Evolutionary conservation across 2,113 vertebrate species (phyloP), one percentile per base, ranked within the genome.

Genomic region (Patagioenas fasciata): DNA sequence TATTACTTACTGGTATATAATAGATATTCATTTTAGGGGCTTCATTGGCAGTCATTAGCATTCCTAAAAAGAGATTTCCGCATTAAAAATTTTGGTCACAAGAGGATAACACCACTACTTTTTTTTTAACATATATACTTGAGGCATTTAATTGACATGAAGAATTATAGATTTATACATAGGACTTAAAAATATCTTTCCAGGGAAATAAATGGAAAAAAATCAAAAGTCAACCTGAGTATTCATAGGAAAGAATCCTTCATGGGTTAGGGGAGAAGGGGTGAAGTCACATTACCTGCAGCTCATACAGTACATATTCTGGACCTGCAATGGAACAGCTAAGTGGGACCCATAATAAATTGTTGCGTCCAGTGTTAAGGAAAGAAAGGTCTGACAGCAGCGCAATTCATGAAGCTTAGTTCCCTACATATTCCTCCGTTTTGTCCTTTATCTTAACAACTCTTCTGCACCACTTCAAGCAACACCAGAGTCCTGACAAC

Each of bases 1-100:
- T 25, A 32, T 44, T 65, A 98, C 99, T 99, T 98, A 99, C 99
- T 32, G 99, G 99, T 82, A 99, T 98, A 91, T 99, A 99, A 97
- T 99, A 99, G 44, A 99, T 99, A 96, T 98, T 99, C 99, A 99
- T 99, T 98, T 99, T 99, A 66, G 99, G 99, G 51, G 98, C 98
- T 98, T 99, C 99, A n/a, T 98, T 99, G 94, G 99, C 99, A 38
- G 99, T 99, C 91, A 99, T 99, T 13, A 99, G 97, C 99, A 99
- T 99, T 96, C 99, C 99, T 99, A 93, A 66, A 97, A 95, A 94
- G 51, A 98, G 72, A 97, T 80, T 96, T 75, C 8, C 70, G 77
- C 18, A 88, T 89, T 47, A 88, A 47, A 91, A 77, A 74, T 3
- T n/a, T 13, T 71, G 74, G 18, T 78, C 32, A 73, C 13, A 92